Percentiles rank a stretch among this genome's conserved stretches.
Conservation (phyloP, 2,797 vertebrate genomes). For the Martes flavigula region DNA sequence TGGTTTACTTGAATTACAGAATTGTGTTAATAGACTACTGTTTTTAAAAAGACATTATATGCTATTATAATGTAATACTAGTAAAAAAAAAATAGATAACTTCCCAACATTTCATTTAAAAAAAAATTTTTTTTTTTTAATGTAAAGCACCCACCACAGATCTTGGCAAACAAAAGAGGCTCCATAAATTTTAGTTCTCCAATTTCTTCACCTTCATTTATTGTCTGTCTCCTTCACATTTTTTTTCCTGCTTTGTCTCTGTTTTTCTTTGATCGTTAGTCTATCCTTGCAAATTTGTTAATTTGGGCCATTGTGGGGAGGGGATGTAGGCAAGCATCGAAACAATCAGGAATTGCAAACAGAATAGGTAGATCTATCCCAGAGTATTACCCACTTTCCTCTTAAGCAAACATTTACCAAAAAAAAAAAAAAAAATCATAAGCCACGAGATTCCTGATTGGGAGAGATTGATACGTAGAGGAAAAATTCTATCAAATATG, state of each 20-base stretch:
- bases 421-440: background rate
- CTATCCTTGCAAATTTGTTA: background rate
- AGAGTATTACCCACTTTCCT: background rate
- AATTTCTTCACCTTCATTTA: background rate
- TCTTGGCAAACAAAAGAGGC: background rate
- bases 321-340: background rate
- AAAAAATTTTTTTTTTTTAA: background rate
- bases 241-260: background rate
- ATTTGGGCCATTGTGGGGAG: background rate
- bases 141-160: background rate
- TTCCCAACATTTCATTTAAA: background rate
- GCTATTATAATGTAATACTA: background rate
- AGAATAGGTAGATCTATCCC: background rate
- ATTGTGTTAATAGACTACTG: background rate
- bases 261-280: background rate
- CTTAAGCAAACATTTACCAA: background rate
- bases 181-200: background rate
- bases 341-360: background rate
- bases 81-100: background rate
- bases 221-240: background rate
- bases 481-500: background rate
- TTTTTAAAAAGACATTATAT: background rate
- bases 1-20: constrained; percentile 2
- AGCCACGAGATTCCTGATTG: background rate
- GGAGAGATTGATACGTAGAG: background rate